Percentiles rank a stretch among this genome's conserved stretches.
Evolutionary conservation across 2,113 vertebrate species (phyloP).

Genomic region (Carassius carassius): DNA sequence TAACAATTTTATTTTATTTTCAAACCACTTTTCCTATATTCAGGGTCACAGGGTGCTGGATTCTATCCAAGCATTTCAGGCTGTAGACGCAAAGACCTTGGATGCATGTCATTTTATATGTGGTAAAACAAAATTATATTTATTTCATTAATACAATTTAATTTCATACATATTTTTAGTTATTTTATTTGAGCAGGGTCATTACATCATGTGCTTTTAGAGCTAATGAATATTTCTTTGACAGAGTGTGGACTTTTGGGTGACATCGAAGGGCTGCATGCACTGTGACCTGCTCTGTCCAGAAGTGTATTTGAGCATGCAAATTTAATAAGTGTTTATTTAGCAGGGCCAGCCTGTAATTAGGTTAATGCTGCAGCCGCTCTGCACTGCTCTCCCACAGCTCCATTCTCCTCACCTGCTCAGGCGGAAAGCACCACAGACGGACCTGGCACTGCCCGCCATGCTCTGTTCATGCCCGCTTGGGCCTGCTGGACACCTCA

Average conservation of each 20-base stretch:
- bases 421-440: slow-evolving; percentile 59
- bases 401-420: slow-evolving; percentile 57
- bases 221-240: slow-evolving; percentile 16
- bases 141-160: neutral
- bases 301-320: slow-evolving; percentile 63
- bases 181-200: neutral
- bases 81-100: neutral
- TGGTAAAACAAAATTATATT: neutral
- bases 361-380: slow-evolving; percentile 60
- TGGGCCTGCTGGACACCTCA: slow-evolving; percentile 39
- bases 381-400: slow-evolving; percentile 54
- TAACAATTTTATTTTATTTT: neutral
- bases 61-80: neutral
- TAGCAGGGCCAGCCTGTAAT: slow-evolving; percentile 57
- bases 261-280: slow-evolving; percentile 6
- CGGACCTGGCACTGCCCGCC: slow-evolving; percentile 37
- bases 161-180: too few species aligned
- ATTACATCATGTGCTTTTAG: neutral
- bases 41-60: neutral
- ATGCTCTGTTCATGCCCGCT: slow-evolving; percentile 22
- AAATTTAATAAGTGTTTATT: slow-evolving; percentile 65
- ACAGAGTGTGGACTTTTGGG: slow-evolving; percentile 22
- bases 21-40: neutral
- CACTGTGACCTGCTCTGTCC: slow-evolving; percentile 40
- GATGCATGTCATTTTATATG: neutral